These are phyloP conservation scores for Saxicola maurus DNA, from an alignment of 2,797 vertebrate species.

Conservation along the genomic window DNA sequence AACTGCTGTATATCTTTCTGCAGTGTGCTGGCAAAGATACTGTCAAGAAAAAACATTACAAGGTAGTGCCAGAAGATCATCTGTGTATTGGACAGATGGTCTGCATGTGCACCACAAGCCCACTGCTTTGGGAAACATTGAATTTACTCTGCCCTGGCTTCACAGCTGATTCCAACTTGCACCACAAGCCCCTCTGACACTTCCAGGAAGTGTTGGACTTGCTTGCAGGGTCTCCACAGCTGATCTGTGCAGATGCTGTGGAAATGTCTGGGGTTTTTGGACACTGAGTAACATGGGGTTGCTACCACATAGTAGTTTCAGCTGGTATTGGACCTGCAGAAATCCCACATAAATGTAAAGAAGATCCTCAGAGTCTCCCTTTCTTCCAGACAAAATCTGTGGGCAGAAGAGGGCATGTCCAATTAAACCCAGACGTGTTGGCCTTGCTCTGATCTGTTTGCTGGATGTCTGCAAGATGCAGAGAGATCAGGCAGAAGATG, in stretches of 20 bases:
- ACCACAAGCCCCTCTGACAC: neutral
- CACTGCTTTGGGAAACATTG: neutral
- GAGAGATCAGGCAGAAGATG: constrained; percentile 9
- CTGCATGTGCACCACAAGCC: neutral
- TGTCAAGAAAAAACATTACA: neutral
- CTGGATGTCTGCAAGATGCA: constrained; percentile 21
- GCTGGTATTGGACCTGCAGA: neutral
- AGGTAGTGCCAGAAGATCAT: neutral
- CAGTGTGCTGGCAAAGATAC: neutral
- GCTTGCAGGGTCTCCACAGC: neutral
- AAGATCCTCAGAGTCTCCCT: neutral
- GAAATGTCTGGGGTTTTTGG: neutral
- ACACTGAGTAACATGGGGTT: neutral
- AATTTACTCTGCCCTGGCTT: neutral
- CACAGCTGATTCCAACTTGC: constrained; percentile 5
- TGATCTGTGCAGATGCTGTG: neutral
- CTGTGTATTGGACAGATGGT: neutral
- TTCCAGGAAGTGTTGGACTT: neutral
- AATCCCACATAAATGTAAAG: neutral
- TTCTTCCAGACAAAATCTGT: constrained; percentile 15
- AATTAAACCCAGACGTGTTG: neutral
- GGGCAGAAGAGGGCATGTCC: constrained; percentile 16
- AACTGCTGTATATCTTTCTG: neutral
- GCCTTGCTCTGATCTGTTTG: neutral
- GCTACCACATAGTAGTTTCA: neutral